Evolutionary conservation across 2,888 invertebrate genomes (phyloP), one percentile per base, ranked within the genome.

Genomic region (Leptinotarsa haldemani): DNA sequence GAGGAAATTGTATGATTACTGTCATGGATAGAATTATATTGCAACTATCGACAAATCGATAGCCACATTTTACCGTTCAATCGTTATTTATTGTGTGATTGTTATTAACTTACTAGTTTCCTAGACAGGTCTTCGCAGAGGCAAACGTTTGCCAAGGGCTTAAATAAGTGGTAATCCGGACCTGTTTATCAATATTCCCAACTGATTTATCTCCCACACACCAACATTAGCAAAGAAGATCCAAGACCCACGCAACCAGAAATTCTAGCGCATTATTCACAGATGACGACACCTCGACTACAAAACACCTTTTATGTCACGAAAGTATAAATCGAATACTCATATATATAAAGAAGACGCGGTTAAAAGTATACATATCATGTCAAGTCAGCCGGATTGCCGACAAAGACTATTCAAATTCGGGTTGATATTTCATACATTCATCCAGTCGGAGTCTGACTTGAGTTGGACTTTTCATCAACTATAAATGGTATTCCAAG

Each of bases 201-300:
- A 40, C 40, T 40, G 40, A 40, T 40, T 40, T 40, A 40, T 40
- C n/a, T 50, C 15, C 16, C 50, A 16, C 50, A n/a, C 50, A 50
- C 4, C 50, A 50, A 50, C 50, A 50, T 50, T n/a, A 50, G 50
- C n/a, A n/a, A 50, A 16, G 50, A 50, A 50, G 4, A 50, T 9
- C 40, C 40, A 40, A 40, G 40, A 50, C 50, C 50, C 50, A 50
- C 50, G 16, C 50, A 50, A 50, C 50, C 50, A 50, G 50, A 50
- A 50, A 50, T 50, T 50, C 50, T 50, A n/a, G 50, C 50, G n/a
- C 50, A 50, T 50, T 50, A 50, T 50, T 50, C 50, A 50, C 50
- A 50, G 50, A 50, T 50, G 50, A 50, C 15, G 50, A 50, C 15
- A 50, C 50, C 50, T 50, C 50, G 50, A 50, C 15, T 50, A 50